Conservation (phyloP, 2,113 vertebrate species). For the Calyptomena viridis region DNA sequence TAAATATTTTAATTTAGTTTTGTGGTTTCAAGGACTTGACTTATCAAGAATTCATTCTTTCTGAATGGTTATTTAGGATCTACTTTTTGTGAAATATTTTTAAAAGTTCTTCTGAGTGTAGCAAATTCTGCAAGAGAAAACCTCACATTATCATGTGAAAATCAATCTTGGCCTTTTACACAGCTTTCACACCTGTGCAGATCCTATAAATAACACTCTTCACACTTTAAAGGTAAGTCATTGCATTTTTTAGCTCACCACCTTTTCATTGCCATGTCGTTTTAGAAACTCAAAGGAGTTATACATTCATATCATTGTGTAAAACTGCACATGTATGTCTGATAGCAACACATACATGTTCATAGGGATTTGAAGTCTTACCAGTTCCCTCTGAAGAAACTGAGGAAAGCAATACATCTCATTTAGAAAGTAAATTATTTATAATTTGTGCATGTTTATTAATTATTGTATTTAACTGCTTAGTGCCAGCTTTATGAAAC, state of each 20-base stretch:
- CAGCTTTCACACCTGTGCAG: not conserved
- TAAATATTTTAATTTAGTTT: not conserved
- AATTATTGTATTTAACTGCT: constrained; percentile 8
- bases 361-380: not conserved
- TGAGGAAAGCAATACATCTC: not conserved
- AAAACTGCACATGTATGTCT: not conserved
- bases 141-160: not conserved
- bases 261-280: not conserved
- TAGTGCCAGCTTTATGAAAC: constrained; percentile 2
- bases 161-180: not conserved
- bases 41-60: not conserved
- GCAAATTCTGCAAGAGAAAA: not conserved
- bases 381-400: not conserved
- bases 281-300: not conserved
- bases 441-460: not conserved
- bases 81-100: not conserved
- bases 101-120: not conserved
- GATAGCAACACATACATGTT: not conserved
- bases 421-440: not conserved
- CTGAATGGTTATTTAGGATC: not conserved
- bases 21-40: not conserved
- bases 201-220: not conserved
- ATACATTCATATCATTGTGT: not conserved
- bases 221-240: not conserved
- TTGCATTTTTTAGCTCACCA: not conserved